A percentile compares a stretch with the other conserved stretches of the same genome.
Conservation (phyloP, 2,888 invertebrate genomes). For the Ctenicera cuprea region DNA sequence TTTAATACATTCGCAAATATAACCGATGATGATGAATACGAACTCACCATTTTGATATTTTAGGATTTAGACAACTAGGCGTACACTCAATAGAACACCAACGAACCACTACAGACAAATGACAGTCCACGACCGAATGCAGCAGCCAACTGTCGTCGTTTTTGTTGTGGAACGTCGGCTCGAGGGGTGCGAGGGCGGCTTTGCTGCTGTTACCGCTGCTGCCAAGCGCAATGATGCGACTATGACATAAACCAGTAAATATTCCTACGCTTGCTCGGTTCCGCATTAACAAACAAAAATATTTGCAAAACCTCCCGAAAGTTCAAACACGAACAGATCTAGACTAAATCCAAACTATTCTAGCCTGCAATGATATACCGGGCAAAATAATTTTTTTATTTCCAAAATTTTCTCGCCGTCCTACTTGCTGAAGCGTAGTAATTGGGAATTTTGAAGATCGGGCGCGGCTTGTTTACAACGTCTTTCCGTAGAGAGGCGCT, state of each 20-base stretch:
- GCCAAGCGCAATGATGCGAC: constrained; percentile 72
- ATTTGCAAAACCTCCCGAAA: background rate
- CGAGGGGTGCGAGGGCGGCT: constrained; percentile 61
- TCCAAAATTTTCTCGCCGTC: constrained; percentile 64
- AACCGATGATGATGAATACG: constrained; percentile 62
- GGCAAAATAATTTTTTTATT: background rate
- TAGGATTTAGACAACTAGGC: constrained; percentile 66
- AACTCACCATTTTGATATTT: constrained; percentile 72
- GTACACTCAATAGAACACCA: constrained; percentile 56
- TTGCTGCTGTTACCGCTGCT: constrained; percentile 68
- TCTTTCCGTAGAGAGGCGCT: constrained; percentile 76
- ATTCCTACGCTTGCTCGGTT: constrained; percentile 69
- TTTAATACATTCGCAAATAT: constrained; percentile 35
- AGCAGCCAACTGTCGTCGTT: constrained; percentile 72
- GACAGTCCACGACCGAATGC: constrained; percentile 64
- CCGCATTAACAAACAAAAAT: constrained; percentile 22
- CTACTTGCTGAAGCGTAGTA: constrained; percentile 79
- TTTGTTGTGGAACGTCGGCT: constrained; percentile 67
- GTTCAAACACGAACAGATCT: background rate
- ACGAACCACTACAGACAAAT: constrained; percentile 60
- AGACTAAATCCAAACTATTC: background rate
- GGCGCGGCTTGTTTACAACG: constrained; percentile 85
- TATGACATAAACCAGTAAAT: constrained; percentile 72
- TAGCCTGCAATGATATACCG: too few species aligned
- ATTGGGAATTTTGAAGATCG: constrained; percentile 75